Base-by-base conservation (phyloP, 1,140 invertebrate species). In the Antheraea mylitta region DNA sequence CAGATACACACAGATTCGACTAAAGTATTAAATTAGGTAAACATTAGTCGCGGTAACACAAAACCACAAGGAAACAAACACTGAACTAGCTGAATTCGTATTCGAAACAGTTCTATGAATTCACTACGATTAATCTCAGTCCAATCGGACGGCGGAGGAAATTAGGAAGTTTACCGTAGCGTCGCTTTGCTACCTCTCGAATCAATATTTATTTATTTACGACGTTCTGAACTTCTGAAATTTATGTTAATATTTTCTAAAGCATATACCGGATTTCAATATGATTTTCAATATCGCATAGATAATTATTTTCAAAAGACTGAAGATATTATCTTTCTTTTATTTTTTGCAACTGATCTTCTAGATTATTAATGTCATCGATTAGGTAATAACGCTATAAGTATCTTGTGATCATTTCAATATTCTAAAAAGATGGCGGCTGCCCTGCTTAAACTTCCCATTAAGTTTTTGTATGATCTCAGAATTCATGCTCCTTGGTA, bases 171-270 rank as follows among this genome's bases (percentile, higher is more conserved):
- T 65, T 68, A 42, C 48, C 16, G 5, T n/a, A 9, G 11, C n/a
- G n/a, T 53, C 16, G 10, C 45, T 53, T 53, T 53, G 48, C 60
- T 70, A 38, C 58, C 65, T 58, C 18, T 58, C 18, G 30, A 66
- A 70, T 66, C 66, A 74, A 74, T 66, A 65, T 74, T 16, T 16
- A 65, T 74, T 16, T 16, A 53, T 53, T 53, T 53, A 13, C 45
- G 13, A 53, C 16, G 11, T 53, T n/a, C 45, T n/a, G 45, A 30
- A 30, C 6, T 16, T 53, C 9, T 53, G 13, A 53, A 53, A n/a
- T 13, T 7, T 53, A 16, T 53, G 16, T n/a, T 9, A 2, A 42
- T 42, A 42, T 30, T 30, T 30, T 30, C 22, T 30, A 30, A 30
- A 30, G 1, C 22, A 30, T 30, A 4, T 1, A 30, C 1, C 22